Evolutionary conservation across 1,140 invertebrate genomes (phyloP), one percentile per base, ranked within the genome.

Genomic region (Plodia interpunctella): DNA sequence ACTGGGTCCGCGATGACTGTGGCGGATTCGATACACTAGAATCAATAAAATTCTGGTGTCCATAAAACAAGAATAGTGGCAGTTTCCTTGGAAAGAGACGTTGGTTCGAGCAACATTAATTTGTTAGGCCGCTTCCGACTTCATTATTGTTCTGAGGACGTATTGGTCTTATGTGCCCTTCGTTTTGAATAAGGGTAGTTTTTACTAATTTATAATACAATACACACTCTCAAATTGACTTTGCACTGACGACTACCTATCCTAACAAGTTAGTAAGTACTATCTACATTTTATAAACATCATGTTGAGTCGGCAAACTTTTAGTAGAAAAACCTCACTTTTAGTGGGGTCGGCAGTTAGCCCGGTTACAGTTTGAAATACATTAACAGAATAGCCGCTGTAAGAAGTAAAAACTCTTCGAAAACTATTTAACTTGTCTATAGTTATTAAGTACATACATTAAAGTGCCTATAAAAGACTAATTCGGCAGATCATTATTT

Each of bases 1-100:
- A 87, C 82, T 77, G 73, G 73, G 74, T 68, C 76, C 75, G 72
- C 74, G 68, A 76, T 72, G 59, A 68, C 66, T 57, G 58, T 55
- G 56, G 64, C 72, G 74, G 74, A 72, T 65, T 74, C 72, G 74
- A 75, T 65, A 78, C 82, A 86, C 84, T 76, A 75, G 83, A 86
- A 87, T 84, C 86, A 87, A 88, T 88, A 88, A 83, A 88, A 87
- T 72, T 72, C 82, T 72, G 61, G 86, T 84, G 83, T 78, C 77
- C 79, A 73, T 53, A 63, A 83, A 75, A 80, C 73, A 74, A 80
- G 74, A 83, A 80, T 74, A 80, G 78, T 85, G 83, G 83, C 82
- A 87, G 83, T 88, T 81, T 83, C 65, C 57, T 79, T 83, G n/a
- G 69, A 73, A 76, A 80, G 63, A 76, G 70, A 76, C 70, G 76